Evolutionary conservation across 2,113 vertebrate species (phyloP), one percentile per base, ranked within the genome.

Genomic region (Microtus oregoni): DNA sequence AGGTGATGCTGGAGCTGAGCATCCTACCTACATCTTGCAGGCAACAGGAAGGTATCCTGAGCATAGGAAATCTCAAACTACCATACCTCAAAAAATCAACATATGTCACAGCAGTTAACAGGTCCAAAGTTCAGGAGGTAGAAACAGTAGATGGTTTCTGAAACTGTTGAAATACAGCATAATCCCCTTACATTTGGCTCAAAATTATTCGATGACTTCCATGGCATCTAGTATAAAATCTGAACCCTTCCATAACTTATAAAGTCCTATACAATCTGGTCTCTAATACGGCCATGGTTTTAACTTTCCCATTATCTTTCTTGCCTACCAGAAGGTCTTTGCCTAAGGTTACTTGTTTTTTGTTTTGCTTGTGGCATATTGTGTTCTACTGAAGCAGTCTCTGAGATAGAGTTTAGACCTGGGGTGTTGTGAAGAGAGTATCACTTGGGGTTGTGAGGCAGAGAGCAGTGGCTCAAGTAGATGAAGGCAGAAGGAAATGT

Each of bases 161-260:
- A 78, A 81, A 35, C 7, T 82, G 38, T 83, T 47, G 86, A 92
- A 95, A 85, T 85, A 35, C 24, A 63, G 76, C 55, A 3, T 47
- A n/a, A 94, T 83, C 26, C 13, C 90, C n/a, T 94, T n/a, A 38
- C 10, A 92, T 79, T 41, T 22, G 55, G 26, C 9, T 89, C 58
- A 82, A 58, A 76, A 81, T 89, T 81, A 20, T 78, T 83, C 30
- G n/a, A 67, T 32, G 58, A 24, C 15, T 89, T 93, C n/a, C 68
- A 38, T 26, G 77, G 44, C 44, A 78, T 90, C 50, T 94, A 47
- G 11, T 44, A 93, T 85, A 87, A 91, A 92, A 67, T 50, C 55
- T 20, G 44, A 90, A 79, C 6, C 35, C 35, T 87, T 87, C 26
- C 32, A n/a, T 55, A 82, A 30, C 6, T 89, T 89, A 41, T 63